Evolutionary conservation across 2,888 invertebrate species (phyloP), one percentile per base, ranked within the genome.

Genomic region (Mimas tiliae): DNA sequence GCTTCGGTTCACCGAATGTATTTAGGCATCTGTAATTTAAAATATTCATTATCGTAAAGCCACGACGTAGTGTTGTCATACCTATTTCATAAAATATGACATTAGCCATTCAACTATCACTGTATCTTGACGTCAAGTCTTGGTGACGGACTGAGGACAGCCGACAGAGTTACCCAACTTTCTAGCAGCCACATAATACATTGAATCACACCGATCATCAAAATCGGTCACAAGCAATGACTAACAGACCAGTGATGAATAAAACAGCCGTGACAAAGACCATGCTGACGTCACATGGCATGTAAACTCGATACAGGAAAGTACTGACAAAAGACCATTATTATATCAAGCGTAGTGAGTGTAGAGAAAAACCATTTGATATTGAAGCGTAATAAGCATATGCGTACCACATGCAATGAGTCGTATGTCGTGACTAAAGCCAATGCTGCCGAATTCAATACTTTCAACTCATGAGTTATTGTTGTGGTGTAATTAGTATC

Each of bases 401-500:
- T 58, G 58, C 58, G 58, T 19, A 38, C 19, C 42, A 58, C 42
- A 58, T 27, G 62, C 66, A n/a, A 64, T 6, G 52, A 34, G 27
- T 58, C 65, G 47, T 19, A 33, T 65, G 52, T 8, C 62, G 53
- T 70, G 67, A 70, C 65, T 70, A 65, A 70, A 64, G 51, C 65
- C 68, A 70, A 69, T 72, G 74, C 63, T 27, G 27, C 48, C 45
- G 27, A 63, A 63, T 63, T 70, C 9, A 71, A 74, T 70, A 72
- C 55, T 66, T 64, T 68, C 66, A 64, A 66, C 65, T 67, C 62
- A 69, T 68, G 62, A 70, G 55, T 66, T 68, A 69, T 69, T 66
- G 70, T 65, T 65, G 70, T 68, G 52, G 63, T 72, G 73, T 65
- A 74, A 73, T 74, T 70, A 69, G 67, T 68, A 65, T 65, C 68